A percentile compares a stretch with the other conserved stretches of the same genome.
Conservation (phyloP, 2,888 invertebrate genomes). For the Ochropacha duplaris region DNA sequence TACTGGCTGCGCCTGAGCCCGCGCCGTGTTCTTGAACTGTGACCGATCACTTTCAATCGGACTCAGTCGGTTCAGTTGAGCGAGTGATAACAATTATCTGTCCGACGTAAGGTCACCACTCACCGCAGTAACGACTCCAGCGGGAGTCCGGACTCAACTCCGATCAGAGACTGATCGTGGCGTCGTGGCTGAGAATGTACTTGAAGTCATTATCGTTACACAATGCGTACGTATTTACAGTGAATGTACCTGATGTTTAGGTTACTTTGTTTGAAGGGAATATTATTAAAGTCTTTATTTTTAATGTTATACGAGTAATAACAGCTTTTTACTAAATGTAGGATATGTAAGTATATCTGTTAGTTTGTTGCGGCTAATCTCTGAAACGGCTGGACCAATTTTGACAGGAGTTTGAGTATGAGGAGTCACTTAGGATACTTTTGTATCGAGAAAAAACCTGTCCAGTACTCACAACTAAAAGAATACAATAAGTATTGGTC, state of each 20-base stretch:
- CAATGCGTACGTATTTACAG: background rate
- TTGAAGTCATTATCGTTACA: background rate
- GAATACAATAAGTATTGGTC: background rate
- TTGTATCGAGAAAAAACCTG: no score
- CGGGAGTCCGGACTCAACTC: background rate
- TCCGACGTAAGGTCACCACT: constrained; percentile 5
- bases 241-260: no score
- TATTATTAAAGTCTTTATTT: no score
- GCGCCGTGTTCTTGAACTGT: constrained; percentile 30
- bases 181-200: background rate
- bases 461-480: background rate
- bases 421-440: no score
- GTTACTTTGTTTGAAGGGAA: no score
- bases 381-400: no score
- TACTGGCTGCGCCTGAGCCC: background rate
- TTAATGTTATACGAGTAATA: no score
- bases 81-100: constrained; percentile 4
- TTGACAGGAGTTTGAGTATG: no score
- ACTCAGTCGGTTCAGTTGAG: background rate
- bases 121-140: background rate
- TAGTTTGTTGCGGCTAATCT: no score
- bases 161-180: background rate
- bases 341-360: no score
- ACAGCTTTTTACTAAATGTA: no score
- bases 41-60: constrained; percentile 23